Conservation (phyloP, 2,113 vertebrate species). For the Cebidichthys violaceus region DNA sequence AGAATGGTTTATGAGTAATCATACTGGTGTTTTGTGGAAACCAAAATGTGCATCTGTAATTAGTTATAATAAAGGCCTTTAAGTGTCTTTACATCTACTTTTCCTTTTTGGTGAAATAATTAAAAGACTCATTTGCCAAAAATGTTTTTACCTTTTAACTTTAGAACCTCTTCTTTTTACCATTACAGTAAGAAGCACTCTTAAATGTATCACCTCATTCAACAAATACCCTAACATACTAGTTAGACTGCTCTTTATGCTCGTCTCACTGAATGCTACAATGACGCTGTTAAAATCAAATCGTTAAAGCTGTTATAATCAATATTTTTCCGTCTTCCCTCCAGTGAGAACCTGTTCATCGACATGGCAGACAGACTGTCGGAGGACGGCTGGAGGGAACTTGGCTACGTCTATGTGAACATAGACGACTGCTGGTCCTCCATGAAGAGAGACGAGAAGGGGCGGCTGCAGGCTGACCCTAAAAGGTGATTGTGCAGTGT, state of each 20-base stretch:
- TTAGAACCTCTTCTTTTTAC: background rate
- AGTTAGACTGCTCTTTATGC: background rate
- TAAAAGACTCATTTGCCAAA: background rate
- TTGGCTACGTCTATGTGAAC: constrained; percentile 88
- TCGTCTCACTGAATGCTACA: background rate
- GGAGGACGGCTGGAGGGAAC: constrained; percentile 85
- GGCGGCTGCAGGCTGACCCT: constrained; percentile 87
- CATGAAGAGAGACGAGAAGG: constrained; percentile 81
- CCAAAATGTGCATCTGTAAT: background rate
- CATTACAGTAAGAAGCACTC: background rate
- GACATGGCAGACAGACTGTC: constrained; percentile 92
- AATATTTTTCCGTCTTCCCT: background rate
- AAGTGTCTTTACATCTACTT: background rate
- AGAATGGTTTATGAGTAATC: background rate
- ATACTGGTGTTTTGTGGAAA: background rate
- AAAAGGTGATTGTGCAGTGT: constrained; percentile 81
- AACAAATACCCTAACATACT: background rate
- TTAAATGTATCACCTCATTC: background rate
- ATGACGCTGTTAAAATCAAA: background rate
- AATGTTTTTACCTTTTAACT: background rate
- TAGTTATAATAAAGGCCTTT: no score
- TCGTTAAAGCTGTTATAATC: background rate
- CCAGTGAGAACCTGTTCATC: constrained; percentile 86
- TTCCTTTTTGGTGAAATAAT: background rate
- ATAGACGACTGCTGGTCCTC: constrained; percentile 96